Base-by-base conservation (phyloP, 37 sponge, comb jelly and placozoan genomes). In the Tethya wilhelma region DNA sequence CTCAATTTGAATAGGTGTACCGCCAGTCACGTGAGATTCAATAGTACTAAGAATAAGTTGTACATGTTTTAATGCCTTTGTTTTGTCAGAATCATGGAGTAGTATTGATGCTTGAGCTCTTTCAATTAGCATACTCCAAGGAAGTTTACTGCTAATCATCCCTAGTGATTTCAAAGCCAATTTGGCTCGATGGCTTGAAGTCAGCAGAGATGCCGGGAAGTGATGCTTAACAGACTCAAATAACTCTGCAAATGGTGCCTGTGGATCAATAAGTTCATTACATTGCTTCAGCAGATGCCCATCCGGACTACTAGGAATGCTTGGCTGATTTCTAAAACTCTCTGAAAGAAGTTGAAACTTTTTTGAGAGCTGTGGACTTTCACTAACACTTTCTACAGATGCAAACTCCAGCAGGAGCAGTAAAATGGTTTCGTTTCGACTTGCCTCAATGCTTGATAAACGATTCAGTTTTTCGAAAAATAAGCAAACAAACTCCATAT, bases 301-400 rank as follows among this genome's bases (percentile, higher is more conserved):
- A 79, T 90, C 66, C 11, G 86, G 81, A 56, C 67, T 38, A 45
- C 90, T 85, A 14, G 90, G 90, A 57, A 90, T 68, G 28, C 69
- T 75, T 19, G 87, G 44, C 63, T 69, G 26, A 25, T 7, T 33
- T 11, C 60, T 41, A 19, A 81, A 71, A 20, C 26, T 64, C 3
- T 64, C 8, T 28, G n/a, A n/a, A n/a, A n/a, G n/a, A n/a, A n/a
- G n/a, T n/a, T n/a, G n/a, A n/a, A n/a, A n/a, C n/a, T n/a, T n/a
- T n/a, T n/a, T n/a, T n/a, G n/a, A n/a, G n/a, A n/a, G n/a, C n/a
- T n/a, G n/a, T n/a, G n/a, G n/a, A n/a, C n/a, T n/a, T n/a, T n/a
- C n/a, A n/a, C n/a, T n/a, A n/a, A n/a, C n/a, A n/a, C n/a, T n/a
- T n/a, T n/a, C n/a, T n/a, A n/a, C n/a, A n/a, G n/a, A n/a, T n/a